Evolutionary conservation across 2,888 invertebrate species (phyloP), one percentile per base, ranked within the genome.

Genomic region (Quadriops clusia): DNA sequence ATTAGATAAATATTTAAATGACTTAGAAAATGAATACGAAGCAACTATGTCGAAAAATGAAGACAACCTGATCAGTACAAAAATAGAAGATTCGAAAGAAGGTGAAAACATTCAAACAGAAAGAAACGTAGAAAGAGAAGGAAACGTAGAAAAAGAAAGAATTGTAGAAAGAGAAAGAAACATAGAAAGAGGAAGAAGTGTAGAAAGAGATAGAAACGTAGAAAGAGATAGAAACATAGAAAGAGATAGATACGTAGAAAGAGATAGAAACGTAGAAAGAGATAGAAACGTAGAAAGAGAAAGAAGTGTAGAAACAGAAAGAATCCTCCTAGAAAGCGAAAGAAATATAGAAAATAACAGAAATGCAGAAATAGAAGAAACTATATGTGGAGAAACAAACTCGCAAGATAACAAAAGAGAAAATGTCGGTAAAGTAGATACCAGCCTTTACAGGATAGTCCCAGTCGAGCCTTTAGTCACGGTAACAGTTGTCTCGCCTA

Each of bases 1-100:
- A 36, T 38, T 60, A 14, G 51, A 56, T 30, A 44, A 56, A 27
- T 55, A 58, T 43, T 41, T 57, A 22, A 54, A 57, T 20, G 49
- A 54, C 28, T 40, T 61, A 15, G 61, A 61, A 37, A 37, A 50
- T 12, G 56, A 56, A 39, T 42, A 39, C 14, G 47, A 49, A 23
- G 24, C 28, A 25, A 18, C 10, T 11, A 17, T 11, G 11, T 10
- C 10, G 9, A 15, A 16, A 11, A 27, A 27, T 9, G 6, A 14
- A 5, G n/a, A n/a, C n/a, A n/a, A 6, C 18, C 6, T 26, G 8
- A 17, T 26, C 12, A 24, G 11, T 12, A 5, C 22, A 24, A 12
- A 33, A 29, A 12, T 22, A 31, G 29, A 28, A 12, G n/a, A n/a
- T n/a, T n/a, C n/a, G n/a, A n/a, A n/a, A 11, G 32, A 40, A 17